These are phyloP conservation scores for Bombus vancouverensis DNA, from an alignment of 1,140 invertebrate genomes.

Conservation along the genomic window DNA sequence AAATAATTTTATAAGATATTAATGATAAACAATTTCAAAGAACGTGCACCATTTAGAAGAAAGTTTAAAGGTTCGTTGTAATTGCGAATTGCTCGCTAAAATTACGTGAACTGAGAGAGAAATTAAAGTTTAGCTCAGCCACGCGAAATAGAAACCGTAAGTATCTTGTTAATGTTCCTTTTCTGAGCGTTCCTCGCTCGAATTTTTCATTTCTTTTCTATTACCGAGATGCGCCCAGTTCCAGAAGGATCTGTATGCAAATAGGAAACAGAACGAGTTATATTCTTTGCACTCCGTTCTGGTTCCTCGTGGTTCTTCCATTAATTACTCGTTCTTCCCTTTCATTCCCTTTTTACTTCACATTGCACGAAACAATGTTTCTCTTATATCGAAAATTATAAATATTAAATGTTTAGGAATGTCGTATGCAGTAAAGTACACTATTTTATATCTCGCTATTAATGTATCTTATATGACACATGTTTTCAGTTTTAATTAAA, in stretches of 20 bases:
- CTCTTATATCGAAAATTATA: neutral
- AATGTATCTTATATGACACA: neutral
- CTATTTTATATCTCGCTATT: neutral
- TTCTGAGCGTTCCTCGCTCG: neutral
- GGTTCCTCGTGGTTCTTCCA: neutral
- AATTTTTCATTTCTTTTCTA: constrained; percentile 21
- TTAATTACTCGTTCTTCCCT: neutral
- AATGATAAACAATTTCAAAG: neutral
- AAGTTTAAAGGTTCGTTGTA: neutral
- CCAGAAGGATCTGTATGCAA: constrained; percentile 20
- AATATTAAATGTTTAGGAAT: neutral
- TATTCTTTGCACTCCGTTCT: constrained; percentile 9
- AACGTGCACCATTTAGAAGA: neutral
- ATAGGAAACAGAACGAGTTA: constrained; percentile 22
- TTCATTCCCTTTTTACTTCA: neutral
- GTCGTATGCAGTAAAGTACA: neutral
- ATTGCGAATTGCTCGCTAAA: constrained; percentile 8
- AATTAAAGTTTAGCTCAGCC: constrained; percentile 7
- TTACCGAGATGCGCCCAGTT: neutral
- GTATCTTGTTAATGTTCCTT: constrained; percentile 22
- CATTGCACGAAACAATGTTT: neutral
- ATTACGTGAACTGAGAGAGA: neutral
- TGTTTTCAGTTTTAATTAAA: no score
- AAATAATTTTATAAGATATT: neutral
- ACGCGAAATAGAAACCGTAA: constrained; percentile 10